Base-by-base conservation (phyloP, 64 coral and sea anemone species). In the Platygyra sinensis region DNA sequence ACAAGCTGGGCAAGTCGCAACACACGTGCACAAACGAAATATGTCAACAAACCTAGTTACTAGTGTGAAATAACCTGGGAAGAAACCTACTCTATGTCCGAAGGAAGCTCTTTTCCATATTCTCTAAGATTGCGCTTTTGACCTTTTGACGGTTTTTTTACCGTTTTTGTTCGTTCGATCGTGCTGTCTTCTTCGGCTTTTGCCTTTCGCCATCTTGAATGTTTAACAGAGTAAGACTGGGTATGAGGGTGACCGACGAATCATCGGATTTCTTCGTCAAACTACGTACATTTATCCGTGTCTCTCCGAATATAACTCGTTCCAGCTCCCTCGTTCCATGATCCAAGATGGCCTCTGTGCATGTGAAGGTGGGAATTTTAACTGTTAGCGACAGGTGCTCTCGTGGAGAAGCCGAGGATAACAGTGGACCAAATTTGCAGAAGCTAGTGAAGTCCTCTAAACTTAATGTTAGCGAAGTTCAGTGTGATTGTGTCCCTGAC, bases 351-450 rank as follows among this genome's bases (percentile, higher is more conserved):
- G 25, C 63, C 22, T 10, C 11, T 65, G 63, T 24, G 16, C n/a
- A n/a, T n/a, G 36, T 67, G 0, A 72, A 51, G 51, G 81, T 85
- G 2, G 81, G 81, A 0, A 51, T 86, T 64, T 88, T 90, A 63
- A 54, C 80, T 88, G 96, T 99, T n/a, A 99, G 96, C 88, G 96
- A 99, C 74, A 89, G 93, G 31, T 99, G 96, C 79, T 99, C 85
- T 79, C 49, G 87, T 11, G 88, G 88, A 8, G 79, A 95, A 60
- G 88, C 96, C 17, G 90, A 95, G 33, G 96, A 99, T 30, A 95
- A 94, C 57, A 99, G 96, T 89, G 96, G 96, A 10, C 96, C 96
- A 20, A 95, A 99, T 31, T 73, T 99, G 30, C 93, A 86, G 49
- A 93, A 73, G 88, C 59, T 95, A 10, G 59, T 98, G n/a, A 62